Evolutionary conservation across 2,113 vertebrate genomes (phyloP).

Genomic region (Nettapus auritus): DNA sequence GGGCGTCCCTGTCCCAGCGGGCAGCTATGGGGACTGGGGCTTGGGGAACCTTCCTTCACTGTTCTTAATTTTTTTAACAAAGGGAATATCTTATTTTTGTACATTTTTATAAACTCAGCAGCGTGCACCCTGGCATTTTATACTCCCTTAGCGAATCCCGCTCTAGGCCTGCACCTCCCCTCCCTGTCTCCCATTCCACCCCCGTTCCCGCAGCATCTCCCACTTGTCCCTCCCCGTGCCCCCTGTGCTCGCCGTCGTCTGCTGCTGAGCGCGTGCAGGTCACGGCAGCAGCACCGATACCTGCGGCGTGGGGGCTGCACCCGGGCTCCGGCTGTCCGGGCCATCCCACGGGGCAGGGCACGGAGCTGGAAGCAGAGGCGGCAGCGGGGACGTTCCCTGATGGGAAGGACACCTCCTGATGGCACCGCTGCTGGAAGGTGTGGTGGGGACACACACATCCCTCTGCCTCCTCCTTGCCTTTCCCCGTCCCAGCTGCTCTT

Average conservation of each 20-base stretch:
- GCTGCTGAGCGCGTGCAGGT: rapidly evolving
- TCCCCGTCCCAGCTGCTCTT: neutral
- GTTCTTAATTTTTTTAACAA: constrained; percentile 31
- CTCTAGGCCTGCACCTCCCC: neutral
- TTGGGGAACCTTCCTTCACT: neutral
- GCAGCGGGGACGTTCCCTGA: no score
- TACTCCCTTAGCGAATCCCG: neutral
- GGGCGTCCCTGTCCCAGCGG: neutral
- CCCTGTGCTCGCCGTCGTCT: rapidly evolving
- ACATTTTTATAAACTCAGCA: constrained; percentile 49
- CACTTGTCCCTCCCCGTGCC: neutral
- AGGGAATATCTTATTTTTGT: constrained; percentile 69
- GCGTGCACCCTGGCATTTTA: constrained; percentile 40
- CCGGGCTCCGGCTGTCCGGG: neutral
- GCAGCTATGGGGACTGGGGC: neutral
- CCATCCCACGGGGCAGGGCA: neutral
- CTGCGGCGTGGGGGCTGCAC: neutral
- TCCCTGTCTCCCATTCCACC: neutral
- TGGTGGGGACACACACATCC: rapidly evolving
- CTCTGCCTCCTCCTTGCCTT: neutral
- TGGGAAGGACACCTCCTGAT: neutral
- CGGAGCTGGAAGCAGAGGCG: neutral
- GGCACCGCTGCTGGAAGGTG: neutral
- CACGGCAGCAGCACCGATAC: neutral
- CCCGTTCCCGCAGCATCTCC: neutral